Conservation (phyloP, 2,888 invertebrate genomes). For the Pachymerium ferrugineum region DNA sequence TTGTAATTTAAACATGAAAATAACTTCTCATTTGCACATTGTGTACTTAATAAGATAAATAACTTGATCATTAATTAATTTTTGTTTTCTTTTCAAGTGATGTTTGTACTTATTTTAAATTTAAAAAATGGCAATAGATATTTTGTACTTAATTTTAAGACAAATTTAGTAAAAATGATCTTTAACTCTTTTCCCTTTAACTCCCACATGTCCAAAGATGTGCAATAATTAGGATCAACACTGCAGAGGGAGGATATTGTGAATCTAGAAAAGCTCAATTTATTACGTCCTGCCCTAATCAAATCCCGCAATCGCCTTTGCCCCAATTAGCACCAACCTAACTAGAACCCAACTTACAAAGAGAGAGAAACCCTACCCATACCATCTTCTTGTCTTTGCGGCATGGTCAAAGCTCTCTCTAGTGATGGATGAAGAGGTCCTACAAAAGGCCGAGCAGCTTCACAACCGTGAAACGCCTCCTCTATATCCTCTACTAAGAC, state of each 20-base stretch:
- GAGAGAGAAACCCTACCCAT: background rate
- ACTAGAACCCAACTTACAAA: background rate
- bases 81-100: too few species aligned
- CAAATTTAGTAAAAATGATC: too few species aligned
- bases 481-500: background rate
- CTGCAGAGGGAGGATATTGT: background rate
- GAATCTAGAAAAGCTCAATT: background rate
- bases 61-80: too few species aligned
- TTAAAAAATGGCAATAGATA: too few species aligned
- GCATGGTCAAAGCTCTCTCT: background rate
- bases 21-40: too few species aligned
- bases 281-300: slow-evolving; percentile 1
- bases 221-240: slow-evolving; percentile 11
- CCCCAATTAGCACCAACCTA: slow-evolving; percentile 1
- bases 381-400: slow-evolving; percentile 3
- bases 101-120: too few species aligned
- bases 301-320: slow-evolving; percentile 13
- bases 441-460: background rate
- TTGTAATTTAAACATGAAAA: too few species aligned
- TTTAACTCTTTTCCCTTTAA: background rate
- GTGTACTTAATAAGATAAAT: too few species aligned
- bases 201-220: too few species aligned
- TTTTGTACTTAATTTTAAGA: too few species aligned
- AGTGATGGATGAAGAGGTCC: slow-evolving; percentile 4
- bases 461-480: background rate